Evolutionary conservation across 2,797 vertebrate species (phyloP).

Genomic region (Sebastes itinus): DNA sequence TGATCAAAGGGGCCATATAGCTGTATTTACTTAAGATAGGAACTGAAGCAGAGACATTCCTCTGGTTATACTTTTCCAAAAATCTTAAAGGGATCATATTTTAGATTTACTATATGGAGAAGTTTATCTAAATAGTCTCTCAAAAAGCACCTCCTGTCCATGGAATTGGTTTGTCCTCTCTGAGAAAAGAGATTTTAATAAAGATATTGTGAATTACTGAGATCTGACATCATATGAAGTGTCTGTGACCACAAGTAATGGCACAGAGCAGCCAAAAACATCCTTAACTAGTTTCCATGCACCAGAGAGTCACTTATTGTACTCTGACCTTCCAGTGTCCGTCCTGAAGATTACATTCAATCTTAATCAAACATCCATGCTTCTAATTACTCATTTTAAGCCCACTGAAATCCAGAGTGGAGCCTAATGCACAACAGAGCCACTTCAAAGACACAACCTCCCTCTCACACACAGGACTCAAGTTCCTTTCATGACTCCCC

Average conservation of each 20-base stretch:
- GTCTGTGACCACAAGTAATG: not conserved
- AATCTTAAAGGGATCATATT: not conserved
- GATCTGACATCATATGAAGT: not conserved
- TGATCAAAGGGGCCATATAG: constrained; percentile 62
- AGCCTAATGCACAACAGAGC: constrained; percentile 38
- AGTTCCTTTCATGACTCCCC: not conserved
- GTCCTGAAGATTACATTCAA: constrained; percentile 15
- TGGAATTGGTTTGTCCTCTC: not conserved
- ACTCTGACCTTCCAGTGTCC: not conserved
- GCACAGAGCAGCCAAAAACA: not conserved
- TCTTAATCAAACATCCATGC: constrained; percentile 41
- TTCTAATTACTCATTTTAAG: constrained; percentile 10
- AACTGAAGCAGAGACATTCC: constrained; percentile 34
- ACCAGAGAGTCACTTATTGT: not conserved
- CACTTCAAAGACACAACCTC: constrained; percentile 18
- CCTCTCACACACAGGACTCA: not conserved
- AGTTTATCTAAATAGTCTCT: not conserved
- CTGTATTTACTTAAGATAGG: constrained; percentile 58
- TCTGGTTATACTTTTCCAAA: constrained; percentile 2
- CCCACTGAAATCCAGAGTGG: not conserved
- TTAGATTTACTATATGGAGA: not conserved
- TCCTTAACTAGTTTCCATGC: not conserved
- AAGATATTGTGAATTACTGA: not conserved
- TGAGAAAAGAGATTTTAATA: not conserved
- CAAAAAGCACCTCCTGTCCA: not conserved